Percentiles rank a stretch among this genome's conserved stretches.
These are phyloP conservation scores for Heliothis virescens DNA, from an alignment of 1,140 invertebrate genomes.

Conservation along the genomic window DNA sequence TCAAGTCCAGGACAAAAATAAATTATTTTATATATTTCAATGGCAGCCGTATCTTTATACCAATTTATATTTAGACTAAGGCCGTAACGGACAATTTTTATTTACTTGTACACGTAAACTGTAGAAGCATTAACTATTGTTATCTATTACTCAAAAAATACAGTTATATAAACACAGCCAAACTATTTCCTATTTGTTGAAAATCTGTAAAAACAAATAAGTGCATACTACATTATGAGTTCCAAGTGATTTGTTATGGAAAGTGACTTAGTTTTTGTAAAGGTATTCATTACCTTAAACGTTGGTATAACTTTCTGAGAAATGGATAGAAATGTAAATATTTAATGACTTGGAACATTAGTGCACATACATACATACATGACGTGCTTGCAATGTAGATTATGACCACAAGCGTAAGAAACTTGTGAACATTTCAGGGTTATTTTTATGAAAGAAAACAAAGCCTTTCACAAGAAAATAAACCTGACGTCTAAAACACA, in stretches of 20 bases:
- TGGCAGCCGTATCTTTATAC: too few relatives aligned
- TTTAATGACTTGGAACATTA: constrained; percentile 32
- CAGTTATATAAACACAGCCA: too few relatives aligned
- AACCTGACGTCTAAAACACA: too few relatives aligned
- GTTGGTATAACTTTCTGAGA: neutral
- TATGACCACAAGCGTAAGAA: neutral
- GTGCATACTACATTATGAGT: neutral
- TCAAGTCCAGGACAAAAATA: too few relatives aligned
- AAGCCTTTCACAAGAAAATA: neutral
- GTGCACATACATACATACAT: constrained; percentile 17
- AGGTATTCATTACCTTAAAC: constrained; percentile 16
- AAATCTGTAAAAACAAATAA: constrained; percentile 35
- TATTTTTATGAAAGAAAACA: too few relatives aligned
- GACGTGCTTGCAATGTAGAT: constrained; percentile 2
- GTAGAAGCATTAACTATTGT: too few relatives aligned
- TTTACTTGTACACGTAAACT: too few relatives aligned
- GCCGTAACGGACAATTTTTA: too few relatives aligned
- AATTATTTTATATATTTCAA: too few relatives aligned
- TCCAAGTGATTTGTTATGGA: neutral
- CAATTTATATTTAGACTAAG: too few relatives aligned
- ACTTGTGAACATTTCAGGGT: too few relatives aligned
- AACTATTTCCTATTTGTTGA: constrained; percentile 34
- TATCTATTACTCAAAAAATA: too few relatives aligned
- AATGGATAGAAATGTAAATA: constrained; percentile 29
- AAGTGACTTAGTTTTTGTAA: neutral